A percentile compares a stretch with the other conserved stretches of the same genome.
Evolutionary conservation across 2,888 invertebrate species (phyloP).

Genomic region (Nephrocerus scutellatus): DNA sequence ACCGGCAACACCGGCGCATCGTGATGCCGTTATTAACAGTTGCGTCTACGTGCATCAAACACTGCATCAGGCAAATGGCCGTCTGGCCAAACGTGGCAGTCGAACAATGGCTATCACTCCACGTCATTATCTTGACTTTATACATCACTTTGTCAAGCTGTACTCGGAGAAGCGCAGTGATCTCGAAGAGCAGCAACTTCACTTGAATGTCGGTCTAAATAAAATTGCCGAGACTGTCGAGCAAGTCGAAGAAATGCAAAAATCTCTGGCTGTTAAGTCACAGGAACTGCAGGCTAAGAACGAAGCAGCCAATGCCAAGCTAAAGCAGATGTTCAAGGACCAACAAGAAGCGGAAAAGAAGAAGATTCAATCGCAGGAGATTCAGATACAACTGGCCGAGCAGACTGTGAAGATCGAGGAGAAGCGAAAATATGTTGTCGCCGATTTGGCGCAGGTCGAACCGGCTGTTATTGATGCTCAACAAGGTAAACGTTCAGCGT

Average conservation of each 20-base stretch:
- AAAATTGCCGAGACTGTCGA: slow-evolving; percentile 99
- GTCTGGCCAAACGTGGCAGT: slow-evolving; percentile 85
- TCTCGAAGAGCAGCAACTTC: slow-evolving; percentile 96
- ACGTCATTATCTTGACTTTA: slow-evolving; percentile 95
- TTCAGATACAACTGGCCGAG: slow-evolving; percentile 75
- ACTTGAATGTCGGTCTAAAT: slow-evolving; percentile 95
- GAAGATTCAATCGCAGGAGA: slow-evolving; percentile 95
- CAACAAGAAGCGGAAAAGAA: slow-evolving; percentile 99
- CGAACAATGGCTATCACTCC: slow-evolving; percentile 98
- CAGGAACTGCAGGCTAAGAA: slow-evolving; percentile 94
- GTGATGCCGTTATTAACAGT: slow-evolving; percentile 97
- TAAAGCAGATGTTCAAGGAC: slow-evolving; percentile 98
- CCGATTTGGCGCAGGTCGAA: slow-evolving; percentile 94
- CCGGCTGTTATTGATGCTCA: slow-evolving; percentile 99
- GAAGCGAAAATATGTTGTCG: slow-evolving; percentile 91
- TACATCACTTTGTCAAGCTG: slow-evolving; percentile 96
- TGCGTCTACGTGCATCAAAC: slow-evolving; percentile 98
- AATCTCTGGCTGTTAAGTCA: slow-evolving; percentile 94
- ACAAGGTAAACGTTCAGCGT: slow-evolving; percentile 59
- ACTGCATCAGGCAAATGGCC: slow-evolving; percentile 86
- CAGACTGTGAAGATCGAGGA: slow-evolving; percentile 91
- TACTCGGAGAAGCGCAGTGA: slow-evolving; percentile 97
- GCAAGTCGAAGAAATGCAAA: slow-evolving; percentile 99
- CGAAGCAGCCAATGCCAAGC: slow-evolving; percentile 97
- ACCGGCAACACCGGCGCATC: slow-evolving; percentile 68